These are phyloP conservation scores for Perdita meconis DNA, from an alignment of 2,888 invertebrate species.

Conservation along the genomic window DNA sequence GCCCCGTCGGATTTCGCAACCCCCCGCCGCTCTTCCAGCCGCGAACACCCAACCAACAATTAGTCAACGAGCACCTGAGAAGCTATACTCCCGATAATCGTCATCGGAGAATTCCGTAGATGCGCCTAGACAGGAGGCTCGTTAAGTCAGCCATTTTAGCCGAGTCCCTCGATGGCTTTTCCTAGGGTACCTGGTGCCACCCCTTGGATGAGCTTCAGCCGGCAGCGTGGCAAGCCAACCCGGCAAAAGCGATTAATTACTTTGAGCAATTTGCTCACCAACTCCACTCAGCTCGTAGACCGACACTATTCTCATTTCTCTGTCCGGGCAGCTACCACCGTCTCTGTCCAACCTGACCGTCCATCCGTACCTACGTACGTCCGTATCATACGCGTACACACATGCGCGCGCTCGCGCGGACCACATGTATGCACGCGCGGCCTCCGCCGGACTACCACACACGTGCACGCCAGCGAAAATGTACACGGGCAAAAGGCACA, in stretches of 20 bases:
- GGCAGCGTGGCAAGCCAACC: slow-evolving; percentile 81
- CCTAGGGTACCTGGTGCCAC: slow-evolving; percentile 79
- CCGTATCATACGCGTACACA: slow-evolving; percentile 61
- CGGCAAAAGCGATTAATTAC: slow-evolving; percentile 84
- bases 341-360: slow-evolving; percentile 67
- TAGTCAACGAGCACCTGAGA: slow-evolving; percentile 19
- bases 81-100: slow-evolving; percentile 34
- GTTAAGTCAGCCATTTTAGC: slow-evolving; percentile 77
- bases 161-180: slow-evolving; percentile 75
- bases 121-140: slow-evolving; percentile 65
- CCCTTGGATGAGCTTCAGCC: slow-evolving; percentile 81
- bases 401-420: too few relatives aligned
- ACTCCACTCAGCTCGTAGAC: slow-evolving; percentile 83
- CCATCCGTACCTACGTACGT: slow-evolving; percentile 65
- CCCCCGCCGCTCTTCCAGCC: not conserved
- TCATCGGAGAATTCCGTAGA: slow-evolving; percentile 60
- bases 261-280: slow-evolving; percentile 84
- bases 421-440: slow-evolving; percentile 11
- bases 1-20: too few relatives aligned
- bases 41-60: not conserved
- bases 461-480: slow-evolving; percentile 18
- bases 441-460: too few relatives aligned
- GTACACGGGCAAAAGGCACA: slow-evolving; percentile 42
- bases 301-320: slow-evolving; percentile 84
- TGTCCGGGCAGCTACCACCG: slow-evolving; percentile 74